Evolutionary conservation across 1,140 invertebrate genomes (phyloP), one percentile per base, ranked within the genome.

Genomic region (Drosophila sturtevanti): DNA sequence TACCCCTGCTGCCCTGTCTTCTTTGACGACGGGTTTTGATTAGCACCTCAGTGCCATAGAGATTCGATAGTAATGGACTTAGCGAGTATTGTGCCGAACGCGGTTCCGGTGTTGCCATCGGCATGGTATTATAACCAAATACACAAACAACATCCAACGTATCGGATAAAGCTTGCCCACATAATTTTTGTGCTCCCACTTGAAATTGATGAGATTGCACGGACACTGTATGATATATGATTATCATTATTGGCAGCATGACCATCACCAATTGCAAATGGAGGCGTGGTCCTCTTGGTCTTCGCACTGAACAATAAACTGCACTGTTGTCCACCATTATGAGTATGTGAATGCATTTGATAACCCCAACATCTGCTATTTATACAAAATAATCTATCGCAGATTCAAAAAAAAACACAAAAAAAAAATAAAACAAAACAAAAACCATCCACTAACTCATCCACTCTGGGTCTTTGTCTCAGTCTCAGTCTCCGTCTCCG

Each of bases 151-250:
- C 7, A 7, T 87, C 82, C 70, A 90, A 63, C 63, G 87, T 82
- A 48, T 78, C 67, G 51, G 77, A 75, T 21, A 90, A 68, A 0
- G 58, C 63, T 1, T 68, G 18, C 34, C 87, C 87, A 37, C 87
- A 90, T 21, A 90, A 63, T 35, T 84, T 90, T 62, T 90, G 86
- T 48, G 35, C 63, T 56, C 87, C 81, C 38, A 48, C 27, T n/a
- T 76, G 64, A 64, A 81, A 54, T 35, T 72, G 71, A 27, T 79
- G 71, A 14, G 51, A 18, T 34, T 55, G 56, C 24, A 60, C 11
- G 52, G 48, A 38, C 44, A 67, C 18, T 44, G 48, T 55, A 10
- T 79, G 12, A n/a, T 48, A 48, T 48, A 48, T 48, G 41, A 48
- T 48, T 10, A 48, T 16, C 41, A 48, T 48, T 21, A 78, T 9